These are phyloP conservation scores for Hafferia zeledoni DNA, from an alignment of 2,797 vertebrate genomes.

Conservation along the genomic window DNA sequence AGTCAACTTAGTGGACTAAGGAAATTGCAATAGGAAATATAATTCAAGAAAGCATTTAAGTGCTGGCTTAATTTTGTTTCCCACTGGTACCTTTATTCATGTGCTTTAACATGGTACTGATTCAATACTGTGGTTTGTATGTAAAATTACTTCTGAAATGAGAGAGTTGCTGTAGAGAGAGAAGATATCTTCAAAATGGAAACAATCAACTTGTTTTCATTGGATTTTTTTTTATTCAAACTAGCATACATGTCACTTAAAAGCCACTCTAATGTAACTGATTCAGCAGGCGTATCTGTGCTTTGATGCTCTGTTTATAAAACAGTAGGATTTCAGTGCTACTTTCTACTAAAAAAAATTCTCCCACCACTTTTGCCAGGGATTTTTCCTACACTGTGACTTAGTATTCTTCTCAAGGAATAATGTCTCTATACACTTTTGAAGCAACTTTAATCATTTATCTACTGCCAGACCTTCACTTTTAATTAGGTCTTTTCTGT, in stretches of 20 bases:
- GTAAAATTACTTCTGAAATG: conserved; percentile 10
- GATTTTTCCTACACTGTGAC: not conserved
- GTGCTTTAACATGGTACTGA: not conserved
- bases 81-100: not conserved
- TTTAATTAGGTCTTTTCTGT: conserved; percentile 54
- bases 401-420: conserved; percentile 28
- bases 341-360: not conserved
- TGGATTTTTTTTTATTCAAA: not conserved
- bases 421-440: conserved; percentile 19
- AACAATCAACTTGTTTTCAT: not conserved
- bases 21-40: not conserved
- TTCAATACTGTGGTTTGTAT: not conserved
- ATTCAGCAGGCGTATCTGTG: not conserved
- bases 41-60: not conserved
- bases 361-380: not conserved
- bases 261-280: not conserved
- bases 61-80: conserved; percentile 31
- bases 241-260: not conserved
- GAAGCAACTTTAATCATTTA: conserved; percentile 52
- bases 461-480: conserved; percentile 49
- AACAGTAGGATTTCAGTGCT: not conserved
- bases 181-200: not conserved
- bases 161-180: not conserved
- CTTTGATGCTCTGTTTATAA: not conserved
- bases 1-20: not conserved